phyloP scores from a whole-genome alignment of 2,797 vertebrate genomes.

The Acanthornis magna region DNA sequence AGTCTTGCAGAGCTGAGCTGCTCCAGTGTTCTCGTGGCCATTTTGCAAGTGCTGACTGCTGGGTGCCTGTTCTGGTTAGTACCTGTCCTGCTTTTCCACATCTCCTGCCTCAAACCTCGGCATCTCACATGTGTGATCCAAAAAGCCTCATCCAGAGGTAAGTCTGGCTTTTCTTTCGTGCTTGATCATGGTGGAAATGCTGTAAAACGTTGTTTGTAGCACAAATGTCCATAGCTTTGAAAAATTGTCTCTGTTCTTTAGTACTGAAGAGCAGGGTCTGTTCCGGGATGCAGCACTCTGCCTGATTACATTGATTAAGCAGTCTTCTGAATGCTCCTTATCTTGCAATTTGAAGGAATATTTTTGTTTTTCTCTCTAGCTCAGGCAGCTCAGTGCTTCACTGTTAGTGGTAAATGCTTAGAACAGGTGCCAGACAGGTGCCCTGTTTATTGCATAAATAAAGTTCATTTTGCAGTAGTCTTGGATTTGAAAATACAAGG shows the following conservation, averaged over 20 bases:
- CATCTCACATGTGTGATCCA: background rate
- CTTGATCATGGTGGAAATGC: background rate
- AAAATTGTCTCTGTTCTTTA: slow-evolving; percentile 32
- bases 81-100: background rate
- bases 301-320: background rate
- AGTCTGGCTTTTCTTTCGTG: slow-evolving; percentile 19
- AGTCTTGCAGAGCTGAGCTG: slow-evolving; percentile 11
- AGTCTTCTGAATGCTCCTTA: background rate
- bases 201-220: background rate
- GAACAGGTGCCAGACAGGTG: background rate
- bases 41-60: slow-evolving; percentile 48
- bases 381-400: background rate
- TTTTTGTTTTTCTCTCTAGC: background rate
- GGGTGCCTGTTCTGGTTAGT: slow-evolving; percentile 8
- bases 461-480: background rate
- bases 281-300: background rate
- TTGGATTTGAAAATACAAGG: slow-evolving; percentile 1
- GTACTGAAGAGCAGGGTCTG: background rate
- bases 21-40: background rate
- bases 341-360: background rate
- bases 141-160: slow-evolving; percentile 22
- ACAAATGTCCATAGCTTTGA: background rate
- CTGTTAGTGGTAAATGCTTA: background rate
- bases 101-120: background rate
- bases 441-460: background rate